Evolutionary conservation across 1,140 invertebrate species (phyloP), one percentile per base, ranked within the genome.

Genomic region (Cryptotermes secundus): DNA sequence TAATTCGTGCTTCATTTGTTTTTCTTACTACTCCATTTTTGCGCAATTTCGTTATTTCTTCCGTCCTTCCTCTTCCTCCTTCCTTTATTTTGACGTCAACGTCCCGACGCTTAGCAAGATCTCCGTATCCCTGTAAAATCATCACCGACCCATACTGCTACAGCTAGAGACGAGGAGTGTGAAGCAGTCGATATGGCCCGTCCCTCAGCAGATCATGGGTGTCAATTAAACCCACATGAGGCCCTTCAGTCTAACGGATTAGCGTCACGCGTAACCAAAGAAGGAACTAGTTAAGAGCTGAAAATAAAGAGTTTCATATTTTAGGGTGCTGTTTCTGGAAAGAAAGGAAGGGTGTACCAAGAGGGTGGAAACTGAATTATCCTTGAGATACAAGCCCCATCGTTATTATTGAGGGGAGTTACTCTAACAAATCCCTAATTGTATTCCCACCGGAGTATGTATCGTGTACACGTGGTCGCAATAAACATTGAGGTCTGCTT

Each of bases 251-350:
- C 16, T 72, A 26, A 72, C 10, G 59, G 59, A 72, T 72, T 72
- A 72, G n/a, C n/a, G 7, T 72, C 59, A 72, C 59, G 9, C 59
- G 59, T 72, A 72, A 31, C 59, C 4, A 72, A 72, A 72, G n/a
- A 72, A 72, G 59, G 16, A 72, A 72, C 1, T 9, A 72, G 59
- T 72, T 72, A 72, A 49, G 59, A 26, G 59, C 4, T 72, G 59
- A 72, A 72, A 72, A 72, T 72, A 72, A 72, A 72, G 26, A 72
- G 59, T 72, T 72, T 72, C 59, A 72, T 72, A 72, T 72, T 72
- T 72, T 72, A 72, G n/a, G 59, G 45, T 26, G 59, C 31, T 72
- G 59, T 12, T 26, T 72, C 59, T 72, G n/a, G 26, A 31, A 26
- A 72, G 59, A 31, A 14, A 72, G 59, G 59, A n/a, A 31, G 59